Evolutionary conservation across 92 coral and sea anemone genomes (phyloP), one percentile per base, ranked within the genome.

Genomic region (Porites divaricata): DNA sequence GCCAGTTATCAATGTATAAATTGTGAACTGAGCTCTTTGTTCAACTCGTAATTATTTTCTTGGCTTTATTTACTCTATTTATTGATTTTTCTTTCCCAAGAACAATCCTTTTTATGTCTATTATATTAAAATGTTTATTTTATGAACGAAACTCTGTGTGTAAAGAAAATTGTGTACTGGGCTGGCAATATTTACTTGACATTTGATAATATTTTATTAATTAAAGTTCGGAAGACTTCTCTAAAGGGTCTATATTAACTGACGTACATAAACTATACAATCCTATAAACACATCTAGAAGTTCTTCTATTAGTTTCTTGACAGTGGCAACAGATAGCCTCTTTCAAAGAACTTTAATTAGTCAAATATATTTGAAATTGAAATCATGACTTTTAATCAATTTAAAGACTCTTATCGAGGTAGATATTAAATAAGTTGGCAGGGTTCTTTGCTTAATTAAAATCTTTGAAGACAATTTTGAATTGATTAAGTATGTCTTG

Each of bases 1-100:
- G 73, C 51, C 62, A 1, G 8, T 53, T 0, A 64, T 56, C n/a
- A 50, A 48, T 78, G 14, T 14, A 0, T 2, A 25, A 45, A 59
- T 78, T 45, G 17, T 19, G 23, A 78, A 45, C 22, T n/a, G 63
- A 56, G 83, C 9, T 50, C 83, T 48, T 78, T 65, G 63, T 64
- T 77, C 21, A 57, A n/a, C 64, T 48, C 23, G 1, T 12, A 63
- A 21, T 78, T 14, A 64, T 20, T 63, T 77, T 78, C 82, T 35
- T 35, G 50, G 72, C 72, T 77, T 62, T 61, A 35, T 20, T 21
- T 45, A n/a, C 53, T 17, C 24, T 77, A 23, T 45, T 54, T 54
- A 15, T 54, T 54, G 12, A 54, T 54, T 54, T 54, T 54, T 11
- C 16, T 54, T 15, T 54, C 14, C 16, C 12, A 54, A 54, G 59